A percentile compares a stretch with the other conserved stretches of the same genome.
Conservation (phyloP, 2,888 invertebrate genomes). For the Conistra vaccinii region DNA sequence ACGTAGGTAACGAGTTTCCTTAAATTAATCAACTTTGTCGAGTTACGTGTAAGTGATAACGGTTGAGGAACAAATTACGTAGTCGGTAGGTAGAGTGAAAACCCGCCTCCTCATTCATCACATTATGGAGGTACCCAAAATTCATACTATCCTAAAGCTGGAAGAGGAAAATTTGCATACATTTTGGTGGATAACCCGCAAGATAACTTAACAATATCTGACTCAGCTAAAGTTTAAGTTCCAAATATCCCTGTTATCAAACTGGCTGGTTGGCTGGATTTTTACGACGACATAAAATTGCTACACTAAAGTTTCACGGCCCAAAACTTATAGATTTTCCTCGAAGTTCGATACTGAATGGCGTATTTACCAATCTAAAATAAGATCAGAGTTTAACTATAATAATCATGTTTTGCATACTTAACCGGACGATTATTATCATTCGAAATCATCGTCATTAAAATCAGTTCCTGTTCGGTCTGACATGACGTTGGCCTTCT, state of each 20-base stretch:
- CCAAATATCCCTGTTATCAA: constrained; percentile 35
- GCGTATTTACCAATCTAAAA: constrained; percentile 20
- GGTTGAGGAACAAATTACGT: constrained; percentile 50
- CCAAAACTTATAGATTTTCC: constrained; percentile 30
- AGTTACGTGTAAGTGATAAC: constrained; percentile 57
- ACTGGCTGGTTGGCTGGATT: constrained; percentile 32
- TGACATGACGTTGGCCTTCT: constrained; percentile 22
- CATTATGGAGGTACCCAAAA: constrained; percentile 37
- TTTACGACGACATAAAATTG: constrained; percentile 57
- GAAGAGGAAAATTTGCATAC: constrained; percentile 47
- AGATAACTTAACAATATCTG: constrained; percentile 38
- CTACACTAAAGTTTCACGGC: constrained; percentile 29
- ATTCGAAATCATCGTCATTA: constrained; percentile 25
- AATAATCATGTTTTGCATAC: constrained; percentile 1
- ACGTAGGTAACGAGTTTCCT: constrained; percentile 50
- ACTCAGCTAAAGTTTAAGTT: constrained; percentile 35
- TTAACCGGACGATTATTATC: neutral
- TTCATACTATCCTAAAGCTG: constrained; percentile 26
- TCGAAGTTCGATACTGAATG: neutral
- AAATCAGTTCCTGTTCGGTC: constrained; percentile 29
- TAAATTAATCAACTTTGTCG: constrained; percentile 58
- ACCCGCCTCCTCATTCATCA: constrained; percentile 48
- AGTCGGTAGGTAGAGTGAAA: constrained; percentile 45
- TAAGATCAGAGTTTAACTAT: neutral
- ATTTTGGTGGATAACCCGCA: constrained; percentile 38